Conservation (phyloP, 2,888 invertebrate species). For the Leucoptera coffeella region DNA sequence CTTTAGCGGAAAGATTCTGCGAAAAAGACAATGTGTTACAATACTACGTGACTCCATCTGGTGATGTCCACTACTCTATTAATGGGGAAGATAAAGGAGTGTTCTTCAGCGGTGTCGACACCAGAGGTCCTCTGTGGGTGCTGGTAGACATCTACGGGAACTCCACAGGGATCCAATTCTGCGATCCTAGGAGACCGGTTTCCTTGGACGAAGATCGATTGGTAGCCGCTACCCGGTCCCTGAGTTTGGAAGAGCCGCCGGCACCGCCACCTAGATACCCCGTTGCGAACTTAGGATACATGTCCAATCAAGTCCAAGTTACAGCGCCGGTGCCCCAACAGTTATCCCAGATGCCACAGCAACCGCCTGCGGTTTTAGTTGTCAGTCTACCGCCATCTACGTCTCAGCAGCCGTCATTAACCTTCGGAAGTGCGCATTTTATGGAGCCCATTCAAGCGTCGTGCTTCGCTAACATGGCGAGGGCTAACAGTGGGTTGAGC, state of each 20-base stretch:
- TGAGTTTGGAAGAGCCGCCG: constrained; percentile 57
- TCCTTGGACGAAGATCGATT: constrained; percentile 33
- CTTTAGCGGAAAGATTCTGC: constrained; percentile 91
- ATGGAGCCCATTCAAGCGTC: too few relatives aligned
- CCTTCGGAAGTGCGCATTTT: constrained; percentile 43
- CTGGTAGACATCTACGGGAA: constrained; percentile 97
- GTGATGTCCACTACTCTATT: constrained; percentile 92
- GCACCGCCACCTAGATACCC: constrained; percentile 61
- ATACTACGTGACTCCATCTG: constrained; percentile 87
- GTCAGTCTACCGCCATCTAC: constrained; percentile 69
- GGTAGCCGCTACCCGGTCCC: constrained; percentile 62
- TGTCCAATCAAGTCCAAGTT: constrained; percentile 85
- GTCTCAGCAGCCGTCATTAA: constrained; percentile 33
- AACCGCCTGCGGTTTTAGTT: constrained; percentile 65
- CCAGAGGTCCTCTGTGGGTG: constrained; percentile 82
- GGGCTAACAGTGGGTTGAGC: too few relatives aligned
- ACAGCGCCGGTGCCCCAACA: constrained; percentile 50
- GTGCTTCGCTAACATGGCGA: too few relatives aligned
- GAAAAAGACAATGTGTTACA: constrained; percentile 79
- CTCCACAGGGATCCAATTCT: constrained; percentile 89
- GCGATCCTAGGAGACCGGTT: constrained; percentile 66
- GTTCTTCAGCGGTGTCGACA: constrained; percentile 78
- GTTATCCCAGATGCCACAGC: constrained; percentile 35
- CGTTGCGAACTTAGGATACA: constrained; percentile 90
- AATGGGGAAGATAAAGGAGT: constrained; percentile 93